Conservation (phyloP, 1,140 invertebrate genomes). For the Ceratosolen fusciceps region DNA sequence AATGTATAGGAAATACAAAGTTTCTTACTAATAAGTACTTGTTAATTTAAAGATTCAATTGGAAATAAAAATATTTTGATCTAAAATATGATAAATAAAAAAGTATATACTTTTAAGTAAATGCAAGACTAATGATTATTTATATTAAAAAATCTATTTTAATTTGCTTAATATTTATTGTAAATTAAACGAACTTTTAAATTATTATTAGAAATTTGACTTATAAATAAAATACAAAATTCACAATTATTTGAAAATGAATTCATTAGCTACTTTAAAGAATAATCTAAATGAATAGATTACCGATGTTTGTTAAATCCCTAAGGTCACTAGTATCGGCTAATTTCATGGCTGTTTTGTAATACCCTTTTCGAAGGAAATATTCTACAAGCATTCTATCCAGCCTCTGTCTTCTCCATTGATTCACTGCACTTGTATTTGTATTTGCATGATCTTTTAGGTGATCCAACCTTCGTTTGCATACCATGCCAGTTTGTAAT, state of each 20-base stretch:
- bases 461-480: conserved; percentile 93
- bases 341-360: conserved; percentile 90
- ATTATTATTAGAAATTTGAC: background rate
- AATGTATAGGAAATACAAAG: background rate
- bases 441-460: conserved; percentile 83
- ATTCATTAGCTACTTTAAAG: too few species aligned
- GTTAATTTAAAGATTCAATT: too few species aligned
- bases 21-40: background rate
- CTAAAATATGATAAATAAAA: too few species aligned
- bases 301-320: conserved; percentile 92
- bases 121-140: too few species aligned
- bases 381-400: conserved; percentile 98
- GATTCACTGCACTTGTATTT: conserved; percentile 75
- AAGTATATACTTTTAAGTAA: too few species aligned
- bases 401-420: conserved; percentile 90
- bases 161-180: background rate
- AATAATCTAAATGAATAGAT: conserved; percentile 24
- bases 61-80: too few species aligned
- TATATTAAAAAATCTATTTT: background rate
- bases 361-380: conserved; percentile 95
- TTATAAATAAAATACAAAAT: conserved; percentile 9
- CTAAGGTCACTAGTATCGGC: conserved; percentile 87
- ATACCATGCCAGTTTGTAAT: conserved; percentile 86
- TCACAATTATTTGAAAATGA: background rate
- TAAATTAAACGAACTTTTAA: too few species aligned